Conservation (phyloP, 2,797 vertebrate genomes). For the Coreius guichenoti region DNA sequence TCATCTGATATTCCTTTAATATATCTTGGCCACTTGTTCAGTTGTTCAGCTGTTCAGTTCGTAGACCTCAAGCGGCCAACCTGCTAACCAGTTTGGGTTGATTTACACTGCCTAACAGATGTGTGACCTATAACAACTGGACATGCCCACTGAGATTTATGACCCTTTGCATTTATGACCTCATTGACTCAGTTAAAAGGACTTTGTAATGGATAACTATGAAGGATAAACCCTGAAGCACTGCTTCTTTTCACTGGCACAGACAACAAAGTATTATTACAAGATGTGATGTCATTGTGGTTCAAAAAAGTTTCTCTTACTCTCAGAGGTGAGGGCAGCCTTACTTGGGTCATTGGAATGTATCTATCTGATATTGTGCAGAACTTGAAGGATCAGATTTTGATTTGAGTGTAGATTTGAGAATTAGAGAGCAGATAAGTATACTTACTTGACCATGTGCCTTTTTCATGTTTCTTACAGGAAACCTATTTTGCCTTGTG, state of each 20-base stretch:
- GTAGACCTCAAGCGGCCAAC: background rate
- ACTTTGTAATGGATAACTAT: slow-evolving; percentile 51
- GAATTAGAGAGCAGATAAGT: slow-evolving; percentile 48
- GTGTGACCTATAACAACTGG: slow-evolving; percentile 29
- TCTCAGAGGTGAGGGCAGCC: background rate
- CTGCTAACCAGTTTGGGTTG: slow-evolving; percentile 20
- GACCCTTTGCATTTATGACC: slow-evolving; percentile 35
- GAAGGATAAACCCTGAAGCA: slow-evolving; percentile 32
- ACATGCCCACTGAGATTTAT: slow-evolving; percentile 28
- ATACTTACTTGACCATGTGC: slow-evolving; percentile 48
- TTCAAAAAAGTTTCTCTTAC: background rate
- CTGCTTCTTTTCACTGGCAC: background rate
- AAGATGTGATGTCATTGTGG: background rate
- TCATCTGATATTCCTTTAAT: slow-evolving; percentile 2
- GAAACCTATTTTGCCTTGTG: background rate
- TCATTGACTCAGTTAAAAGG: slow-evolving; percentile 34
- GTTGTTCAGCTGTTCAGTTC: slow-evolving; percentile 24
- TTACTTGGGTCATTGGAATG: background rate
- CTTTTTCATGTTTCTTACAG: background rate
- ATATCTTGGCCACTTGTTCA: slow-evolving; percentile 1
- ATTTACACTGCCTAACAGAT: slow-evolving; percentile 11
- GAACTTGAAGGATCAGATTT: slow-evolving; percentile 10
- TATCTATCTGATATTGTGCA: background rate
- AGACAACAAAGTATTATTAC: background rate
- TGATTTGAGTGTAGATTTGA: slow-evolving; percentile 22